These are phyloP conservation scores for Paguma larvata DNA, from an alignment of 2,797 vertebrate genomes.

Conservation along the genomic window DNA sequence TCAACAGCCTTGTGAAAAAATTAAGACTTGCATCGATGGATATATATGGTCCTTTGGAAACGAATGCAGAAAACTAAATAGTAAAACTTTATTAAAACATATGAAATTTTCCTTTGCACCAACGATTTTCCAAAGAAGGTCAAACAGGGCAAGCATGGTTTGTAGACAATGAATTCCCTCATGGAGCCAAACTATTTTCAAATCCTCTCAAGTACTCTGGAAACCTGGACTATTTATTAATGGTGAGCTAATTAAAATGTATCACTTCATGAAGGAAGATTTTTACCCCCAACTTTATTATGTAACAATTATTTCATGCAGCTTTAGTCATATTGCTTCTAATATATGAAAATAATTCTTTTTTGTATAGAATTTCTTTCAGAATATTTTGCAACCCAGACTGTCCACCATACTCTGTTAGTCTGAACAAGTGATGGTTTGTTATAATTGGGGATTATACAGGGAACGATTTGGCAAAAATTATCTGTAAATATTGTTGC, in stretches of 20 bases:
- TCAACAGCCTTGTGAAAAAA: neutral
- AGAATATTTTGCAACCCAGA: conserved; percentile 25
- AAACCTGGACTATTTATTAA: neutral
- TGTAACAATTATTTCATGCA: neutral
- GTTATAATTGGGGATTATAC: neutral
- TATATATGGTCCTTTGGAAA: neutral
- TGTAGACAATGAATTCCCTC: neutral
- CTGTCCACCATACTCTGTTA: neutral
- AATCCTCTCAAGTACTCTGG: neutral
- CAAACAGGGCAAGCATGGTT: neutral
- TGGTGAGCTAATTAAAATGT: neutral
- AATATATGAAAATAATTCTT: neutral
- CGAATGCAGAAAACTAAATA: neutral
- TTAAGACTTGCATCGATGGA: neutral
- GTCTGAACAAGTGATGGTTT: neutral
- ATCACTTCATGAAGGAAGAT: neutral
- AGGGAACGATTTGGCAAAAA: neutral
- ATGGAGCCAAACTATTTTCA: neutral
- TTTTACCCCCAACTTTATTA: conserved; percentile 24
- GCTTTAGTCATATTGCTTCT: neutral
- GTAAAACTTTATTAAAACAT: neutral
- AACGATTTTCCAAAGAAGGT: neutral
- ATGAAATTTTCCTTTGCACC: neutral
- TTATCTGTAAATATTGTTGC: neutral
- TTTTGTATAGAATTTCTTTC: neutral